Conservation (phyloP, 92 coral and sea anemone genomes). For the Palythoa grandis region DNA sequence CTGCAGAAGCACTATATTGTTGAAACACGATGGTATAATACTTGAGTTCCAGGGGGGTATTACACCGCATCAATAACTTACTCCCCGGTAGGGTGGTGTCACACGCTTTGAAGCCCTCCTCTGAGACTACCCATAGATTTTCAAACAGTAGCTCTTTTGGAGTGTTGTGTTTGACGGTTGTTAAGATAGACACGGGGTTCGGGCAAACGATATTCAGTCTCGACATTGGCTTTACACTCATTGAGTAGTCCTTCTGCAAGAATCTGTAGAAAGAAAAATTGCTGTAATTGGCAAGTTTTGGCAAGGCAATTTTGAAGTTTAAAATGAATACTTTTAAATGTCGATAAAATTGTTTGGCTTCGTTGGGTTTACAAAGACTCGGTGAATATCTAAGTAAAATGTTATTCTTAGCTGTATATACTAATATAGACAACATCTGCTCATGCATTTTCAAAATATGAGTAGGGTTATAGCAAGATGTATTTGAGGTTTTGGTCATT, state of each 20-base stretch:
- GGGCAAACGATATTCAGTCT: conserved; percentile 37
- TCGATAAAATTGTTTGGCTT: too few species aligned
- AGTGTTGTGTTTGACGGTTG: conserved; percentile 32
- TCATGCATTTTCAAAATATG: too few species aligned
- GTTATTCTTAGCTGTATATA: too few species aligned
- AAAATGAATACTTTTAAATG: too few species aligned
- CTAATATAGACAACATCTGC: too few species aligned
- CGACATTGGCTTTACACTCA: conserved; percentile 18
- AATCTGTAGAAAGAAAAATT: neutral
- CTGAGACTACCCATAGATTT: conserved; percentile 23
- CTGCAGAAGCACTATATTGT: conserved; percentile 33
- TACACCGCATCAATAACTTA: conserved; percentile 10
- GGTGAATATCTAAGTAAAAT: too few species aligned
- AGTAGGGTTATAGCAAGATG: too few species aligned
- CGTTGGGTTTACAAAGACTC: too few species aligned
- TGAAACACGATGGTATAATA: conserved; percentile 41
- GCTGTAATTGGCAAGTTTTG: too few species aligned
- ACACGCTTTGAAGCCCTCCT: conserved; percentile 24
- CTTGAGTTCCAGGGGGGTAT: conserved; percentile 36
- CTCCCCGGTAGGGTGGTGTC: conserved; percentile 16
- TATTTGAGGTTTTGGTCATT: too few species aligned
- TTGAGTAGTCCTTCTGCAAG: neutral
- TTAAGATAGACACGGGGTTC: conserved; percentile 38
- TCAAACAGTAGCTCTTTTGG: conserved; percentile 33
- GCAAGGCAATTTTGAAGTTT: too few species aligned